These are phyloP conservation scores for Druceiella hillmani DNA, from an alignment of 2,888 invertebrate genomes.

Conservation along the genomic window DNA sequence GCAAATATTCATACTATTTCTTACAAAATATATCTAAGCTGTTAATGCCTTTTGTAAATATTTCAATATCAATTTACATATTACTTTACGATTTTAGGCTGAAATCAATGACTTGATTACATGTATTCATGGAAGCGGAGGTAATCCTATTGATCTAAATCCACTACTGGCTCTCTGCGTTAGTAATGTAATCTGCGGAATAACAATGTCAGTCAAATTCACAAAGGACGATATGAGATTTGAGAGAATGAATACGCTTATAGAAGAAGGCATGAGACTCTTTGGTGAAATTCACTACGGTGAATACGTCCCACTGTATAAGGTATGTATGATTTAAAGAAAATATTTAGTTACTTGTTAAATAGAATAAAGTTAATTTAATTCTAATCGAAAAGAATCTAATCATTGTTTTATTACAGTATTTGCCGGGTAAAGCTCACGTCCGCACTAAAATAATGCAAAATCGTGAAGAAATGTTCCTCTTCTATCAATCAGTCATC, in stretches of 20 bases:
- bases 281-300: conserved; percentile 79
- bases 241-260: conserved; percentile 73
- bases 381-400: too few relatives aligned
- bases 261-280: conserved; percentile 86
- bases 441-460: conserved; percentile 55
- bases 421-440: conserved; percentile 56
- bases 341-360: too few relatives aligned
- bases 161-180: conserved; percentile 74
- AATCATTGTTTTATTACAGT: conserved; percentile 35
- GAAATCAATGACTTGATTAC: conserved; percentile 73
- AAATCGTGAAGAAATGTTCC: conserved; percentile 81
- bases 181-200: conserved; percentile 86
- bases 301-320: conserved; percentile 77
- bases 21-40: too few relatives aligned
- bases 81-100: conserved; percentile 49
- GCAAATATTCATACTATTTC: too few relatives aligned
- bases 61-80: too few relatives aligned
- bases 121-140: conserved; percentile 57
- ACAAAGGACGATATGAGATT: conserved; percentile 72
- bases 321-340: too few relatives aligned
- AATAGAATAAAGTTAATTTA: too few relatives aligned
- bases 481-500: conserved; percentile 78
- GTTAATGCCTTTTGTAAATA: too few relatives aligned
- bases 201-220: conserved; percentile 86
- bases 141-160: conserved; percentile 68